Evolutionary conservation across 2,113 vertebrate species (phyloP).

Genomic region (Bostrychus sinensis): DNA sequence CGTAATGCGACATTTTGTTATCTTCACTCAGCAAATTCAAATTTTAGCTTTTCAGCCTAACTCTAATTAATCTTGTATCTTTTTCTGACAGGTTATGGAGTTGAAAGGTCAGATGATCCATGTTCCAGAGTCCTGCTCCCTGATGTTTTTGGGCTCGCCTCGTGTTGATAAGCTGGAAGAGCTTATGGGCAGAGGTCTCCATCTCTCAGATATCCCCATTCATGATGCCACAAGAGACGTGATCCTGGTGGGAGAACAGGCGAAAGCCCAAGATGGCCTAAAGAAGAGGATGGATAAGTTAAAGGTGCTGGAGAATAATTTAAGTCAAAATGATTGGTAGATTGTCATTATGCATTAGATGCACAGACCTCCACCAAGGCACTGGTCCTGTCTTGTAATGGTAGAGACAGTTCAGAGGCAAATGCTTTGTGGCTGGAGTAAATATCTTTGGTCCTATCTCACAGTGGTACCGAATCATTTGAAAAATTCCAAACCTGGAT

Average conservation of each 20-base stretch:
- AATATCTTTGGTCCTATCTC: no score
- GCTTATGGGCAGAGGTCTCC: slow-evolving; percentile 94
- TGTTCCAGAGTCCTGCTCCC: slow-evolving; percentile 90
- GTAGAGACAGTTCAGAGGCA: no score
- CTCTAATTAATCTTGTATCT: slow-evolving; percentile 26
- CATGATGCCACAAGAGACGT: slow-evolving; percentile 97
- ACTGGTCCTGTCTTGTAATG: slow-evolving; percentile 17
- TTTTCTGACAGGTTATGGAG: slow-evolving; percentile 90
- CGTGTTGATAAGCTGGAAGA: slow-evolving; percentile 98
- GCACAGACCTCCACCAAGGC: no score
- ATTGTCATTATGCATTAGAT: background rate
- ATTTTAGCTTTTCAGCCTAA: background rate
- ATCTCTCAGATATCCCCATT: slow-evolving; percentile 97
- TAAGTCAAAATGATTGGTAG: background rate
- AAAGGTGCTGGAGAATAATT: slow-evolving; percentile 73
- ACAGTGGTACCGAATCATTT: no score
- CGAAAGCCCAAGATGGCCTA: slow-evolving; percentile 96
- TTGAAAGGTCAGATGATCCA: slow-evolving; percentile 99
- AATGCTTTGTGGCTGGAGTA: no score
- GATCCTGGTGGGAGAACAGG: slow-evolving; percentile 96
- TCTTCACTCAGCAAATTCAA: background rate
- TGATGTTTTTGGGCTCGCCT: slow-evolving; percentile 96
- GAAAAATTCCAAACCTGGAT: no score
- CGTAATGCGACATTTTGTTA: background rate
- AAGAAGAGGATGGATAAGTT: slow-evolving; percentile 99